Conservation (phyloP, 2,113 vertebrate genomes). For the Echinops telfairi region DNA sequence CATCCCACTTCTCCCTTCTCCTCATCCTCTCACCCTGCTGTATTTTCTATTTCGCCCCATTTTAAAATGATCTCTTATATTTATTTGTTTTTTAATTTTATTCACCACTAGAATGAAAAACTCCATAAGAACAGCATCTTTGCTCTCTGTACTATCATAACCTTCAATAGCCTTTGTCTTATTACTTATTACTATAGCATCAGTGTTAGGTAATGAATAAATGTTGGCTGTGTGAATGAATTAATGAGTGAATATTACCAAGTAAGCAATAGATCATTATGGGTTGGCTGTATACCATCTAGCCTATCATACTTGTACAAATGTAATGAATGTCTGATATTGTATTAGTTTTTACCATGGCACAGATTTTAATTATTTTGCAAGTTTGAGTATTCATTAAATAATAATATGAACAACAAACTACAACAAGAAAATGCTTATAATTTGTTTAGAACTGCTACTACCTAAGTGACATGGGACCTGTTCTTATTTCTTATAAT, state of each 20-base stretch:
- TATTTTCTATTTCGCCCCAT: background rate
- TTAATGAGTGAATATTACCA: background rate
- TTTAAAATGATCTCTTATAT: background rate
- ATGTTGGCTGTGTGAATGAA: slow-evolving; percentile 19
- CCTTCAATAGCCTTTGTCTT: too few relatives aligned
- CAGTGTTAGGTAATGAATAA: background rate
- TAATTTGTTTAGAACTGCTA: background rate
- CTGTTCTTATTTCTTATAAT: background rate
- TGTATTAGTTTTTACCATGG: background rate
- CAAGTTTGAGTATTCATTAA: background rate
- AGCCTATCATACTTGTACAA: background rate
- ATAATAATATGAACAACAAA: background rate
- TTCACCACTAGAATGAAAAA: slow-evolving; percentile 35
- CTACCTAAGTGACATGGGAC: background rate
- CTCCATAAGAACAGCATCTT: background rate
- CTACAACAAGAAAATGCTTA: background rate
- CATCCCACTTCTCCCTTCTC: too few relatives aligned
- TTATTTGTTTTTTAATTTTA: background rate
- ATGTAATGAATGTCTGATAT: background rate
- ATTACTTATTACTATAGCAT: too few relatives aligned
- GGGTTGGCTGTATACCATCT: too few relatives aligned
- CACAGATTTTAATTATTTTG: background rate
- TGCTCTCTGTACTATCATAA: background rate
- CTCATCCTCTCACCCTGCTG: background rate
- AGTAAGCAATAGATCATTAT: background rate